These are phyloP conservation scores for Caretta caretta DNA, from an alignment of 2,113 vertebrate genomes.

Conservation along the genomic window DNA sequence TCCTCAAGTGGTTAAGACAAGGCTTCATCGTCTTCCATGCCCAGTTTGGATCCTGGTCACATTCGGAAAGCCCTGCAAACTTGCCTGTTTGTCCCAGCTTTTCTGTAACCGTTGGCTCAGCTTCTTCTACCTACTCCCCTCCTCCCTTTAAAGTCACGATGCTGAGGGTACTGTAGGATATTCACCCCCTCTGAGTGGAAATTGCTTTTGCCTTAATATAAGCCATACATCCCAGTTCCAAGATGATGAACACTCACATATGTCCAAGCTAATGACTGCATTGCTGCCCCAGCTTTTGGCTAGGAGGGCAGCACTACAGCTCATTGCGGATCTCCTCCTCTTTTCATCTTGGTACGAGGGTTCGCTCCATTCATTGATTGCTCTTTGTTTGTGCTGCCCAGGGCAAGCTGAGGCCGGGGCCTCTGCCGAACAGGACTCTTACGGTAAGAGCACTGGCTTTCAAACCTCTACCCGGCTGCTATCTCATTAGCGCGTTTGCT, in stretches of 20 bases:
- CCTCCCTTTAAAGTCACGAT: background rate
- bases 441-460: constrained; percentile 68
- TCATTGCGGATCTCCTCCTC: too few species aligned
- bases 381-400: constrained; percentile 66
- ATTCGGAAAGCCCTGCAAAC: background rate
- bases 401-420: constrained; percentile 62
- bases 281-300: rapidly evolving
- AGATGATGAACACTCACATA: background rate
- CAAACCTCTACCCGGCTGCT: background rate
- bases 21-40: background rate
- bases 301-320: rapidly evolving
- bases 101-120: background rate
- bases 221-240: background rate
- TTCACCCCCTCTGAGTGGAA: background rate
- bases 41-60: background rate
- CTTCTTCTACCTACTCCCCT: background rate
- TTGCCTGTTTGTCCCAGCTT: background rate
- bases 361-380: background rate
- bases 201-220: background rate
- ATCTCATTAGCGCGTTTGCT: background rate
- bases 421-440: constrained; percentile 62
- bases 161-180: background rate
- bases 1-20: background rate
- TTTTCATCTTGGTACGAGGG: background rate
- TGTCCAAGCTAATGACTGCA: background rate